Percentiles rank a stretch among this genome's conserved stretches.
These are phyloP conservation scores for Drosophila austrosaltans DNA, from an alignment of 2,888 invertebrate genomes.

Conservation along the genomic window DNA sequence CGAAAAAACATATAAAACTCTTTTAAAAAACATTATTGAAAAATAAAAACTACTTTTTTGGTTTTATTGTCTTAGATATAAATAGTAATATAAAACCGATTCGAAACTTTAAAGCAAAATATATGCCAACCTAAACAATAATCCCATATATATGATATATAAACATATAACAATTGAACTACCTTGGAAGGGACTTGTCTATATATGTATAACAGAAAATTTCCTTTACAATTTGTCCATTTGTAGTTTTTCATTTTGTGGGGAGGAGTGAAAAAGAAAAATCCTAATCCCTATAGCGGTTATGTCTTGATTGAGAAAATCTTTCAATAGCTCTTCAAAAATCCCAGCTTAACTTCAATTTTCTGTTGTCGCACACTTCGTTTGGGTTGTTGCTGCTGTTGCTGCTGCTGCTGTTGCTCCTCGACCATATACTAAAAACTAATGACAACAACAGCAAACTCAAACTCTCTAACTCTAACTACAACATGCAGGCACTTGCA, in stretches of 20 bases:
- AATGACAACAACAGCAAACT: slow-evolving; percentile 36
- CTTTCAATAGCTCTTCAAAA: slow-evolving; percentile 18
- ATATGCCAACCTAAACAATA: too few relatives aligned
- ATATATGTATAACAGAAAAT: neutral
- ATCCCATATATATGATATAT: too few relatives aligned
- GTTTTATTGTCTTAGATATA: too few relatives aligned
- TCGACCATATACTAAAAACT: slow-evolving; percentile 31
- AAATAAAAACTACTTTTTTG: too few relatives aligned
- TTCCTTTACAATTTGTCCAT: neutral
- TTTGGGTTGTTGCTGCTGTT: neutral
- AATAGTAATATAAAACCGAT: too few relatives aligned
- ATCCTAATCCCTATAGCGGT: neutral
- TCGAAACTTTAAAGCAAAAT: too few relatives aligned
- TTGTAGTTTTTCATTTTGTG: neutral
- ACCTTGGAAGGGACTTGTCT: too few relatives aligned
- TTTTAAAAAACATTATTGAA: too few relatives aligned
- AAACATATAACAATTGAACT: too few relatives aligned
- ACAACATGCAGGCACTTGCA: slow-evolving; percentile 32
- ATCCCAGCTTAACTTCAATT: slow-evolving; percentile 24
- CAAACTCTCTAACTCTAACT: slow-evolving; percentile 34
- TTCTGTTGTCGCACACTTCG: slow-evolving; percentile 11
- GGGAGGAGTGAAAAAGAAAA: neutral
- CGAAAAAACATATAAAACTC: too few relatives aligned
- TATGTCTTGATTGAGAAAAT: slow-evolving; percentile 27
- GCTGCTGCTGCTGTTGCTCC: slow-evolving; percentile 1